Evolutionary conservation across 2,888 invertebrate genomes (phyloP).

Genomic region (Tridacna gigas): DNA sequence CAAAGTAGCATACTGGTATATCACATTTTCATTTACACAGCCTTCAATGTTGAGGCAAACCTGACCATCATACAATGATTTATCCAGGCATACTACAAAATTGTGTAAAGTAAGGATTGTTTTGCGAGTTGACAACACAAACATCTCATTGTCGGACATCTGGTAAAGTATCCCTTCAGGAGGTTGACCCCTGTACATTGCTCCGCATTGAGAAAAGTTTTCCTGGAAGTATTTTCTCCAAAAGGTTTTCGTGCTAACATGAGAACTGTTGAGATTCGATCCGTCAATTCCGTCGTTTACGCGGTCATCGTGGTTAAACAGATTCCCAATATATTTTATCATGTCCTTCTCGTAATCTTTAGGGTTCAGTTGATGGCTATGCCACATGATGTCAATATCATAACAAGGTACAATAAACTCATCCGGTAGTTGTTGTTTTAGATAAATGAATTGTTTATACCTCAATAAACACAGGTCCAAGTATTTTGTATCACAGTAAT

Average conservation of each 20-base stretch:
- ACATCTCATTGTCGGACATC: constrained; percentile 76
- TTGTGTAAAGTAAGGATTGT: constrained; percentile 47
- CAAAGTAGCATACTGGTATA: not conserved
- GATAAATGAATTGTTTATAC: constrained; percentile 84
- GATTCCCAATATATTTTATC: constrained; percentile 73
- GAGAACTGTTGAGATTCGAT: constrained; percentile 84
- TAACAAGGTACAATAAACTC: constrained; percentile 86
- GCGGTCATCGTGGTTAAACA: constrained; percentile 86
- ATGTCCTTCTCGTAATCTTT: constrained; percentile 79
- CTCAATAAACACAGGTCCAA: constrained; percentile 82
- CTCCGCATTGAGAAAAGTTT: constrained; percentile 84
- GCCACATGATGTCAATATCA: constrained; percentile 86
- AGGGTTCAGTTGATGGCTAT: constrained; percentile 85
- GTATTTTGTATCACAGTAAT: constrained; percentile 84
- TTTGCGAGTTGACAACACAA: constrained; percentile 67
- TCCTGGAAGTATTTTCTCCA: constrained; percentile 85
- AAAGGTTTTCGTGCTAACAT: constrained; percentile 84
- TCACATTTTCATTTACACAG: not conserved
- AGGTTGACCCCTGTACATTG: constrained; percentile 85
- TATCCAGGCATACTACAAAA: not conserved
- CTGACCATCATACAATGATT: not conserved
- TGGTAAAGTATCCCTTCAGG: constrained; percentile 83
- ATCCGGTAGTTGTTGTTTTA: constrained; percentile 84
- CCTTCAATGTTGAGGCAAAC: not conserved
- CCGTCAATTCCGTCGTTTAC: constrained; percentile 85